Base-by-base conservation (phyloP, 1,140 invertebrate genomes). In the Formica exsecta region DNA sequence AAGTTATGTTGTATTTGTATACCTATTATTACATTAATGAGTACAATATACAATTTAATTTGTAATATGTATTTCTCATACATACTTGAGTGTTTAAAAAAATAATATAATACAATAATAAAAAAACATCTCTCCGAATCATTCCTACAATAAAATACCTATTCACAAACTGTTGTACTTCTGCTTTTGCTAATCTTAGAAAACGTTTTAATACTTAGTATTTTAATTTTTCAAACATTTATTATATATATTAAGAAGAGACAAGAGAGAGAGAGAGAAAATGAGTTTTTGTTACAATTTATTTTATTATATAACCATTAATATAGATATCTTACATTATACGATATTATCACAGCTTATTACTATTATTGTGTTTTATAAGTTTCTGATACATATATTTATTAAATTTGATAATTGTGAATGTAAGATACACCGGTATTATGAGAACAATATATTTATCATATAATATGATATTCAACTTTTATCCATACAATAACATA, bases 1-100 rank as follows among this genome's bases (percentile, higher is more conserved):
- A 94, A 94, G 92, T 94, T 95, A 87, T 92, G 90, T 93, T 95
- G 91, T 94, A 94, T 95, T 95, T 95, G 93, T 95, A 95, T 94
- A 93, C 92, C 93, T 94, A 93, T 95, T 93, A 92, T 93, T 94
- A 91, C 87, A 93, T 79, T 92, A 94, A 94, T 91, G 92, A 94
- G 93, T 93, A 91, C 65, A 94, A 93, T 93, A 94, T 92, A 92
- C 88, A 89, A 92, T 94, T 93, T 93, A 94, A 93, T 93, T 94
- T 92, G 88, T 93, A 94, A 92, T 90, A 91, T 95, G 92, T 94
- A 95, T 94, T 93, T 92, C 91, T 93, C 91, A 91, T 92, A 93
- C 88, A 90, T 93, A 93, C 86, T 92, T 94, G 93, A 93, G 89
- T 92, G 92, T 94, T 91, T 92, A 90, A 92, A 94, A 87, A 88